phyloP scores from a whole-genome alignment of 2,113 vertebrate genomes.

The Pseudois nayaur region DNA sequence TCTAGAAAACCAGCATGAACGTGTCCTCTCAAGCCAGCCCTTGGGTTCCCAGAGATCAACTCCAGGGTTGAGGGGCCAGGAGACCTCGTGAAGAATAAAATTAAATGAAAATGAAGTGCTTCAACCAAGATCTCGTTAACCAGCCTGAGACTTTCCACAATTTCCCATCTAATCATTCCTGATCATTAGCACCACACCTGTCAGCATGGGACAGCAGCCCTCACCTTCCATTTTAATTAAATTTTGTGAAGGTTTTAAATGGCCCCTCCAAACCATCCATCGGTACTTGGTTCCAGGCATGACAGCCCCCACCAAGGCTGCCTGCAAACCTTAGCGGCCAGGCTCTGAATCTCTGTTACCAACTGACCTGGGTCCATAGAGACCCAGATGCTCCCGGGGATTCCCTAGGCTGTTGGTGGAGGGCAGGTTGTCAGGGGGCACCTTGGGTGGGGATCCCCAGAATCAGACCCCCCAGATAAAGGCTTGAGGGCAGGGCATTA shows the following conservation, averaged over 20 bases:
- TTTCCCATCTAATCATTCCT: not conserved
- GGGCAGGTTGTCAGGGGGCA: not conserved
- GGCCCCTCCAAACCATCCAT: not conserved
- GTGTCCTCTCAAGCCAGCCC: not conserved
- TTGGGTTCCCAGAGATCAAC: not conserved
- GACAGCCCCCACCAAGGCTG: not conserved
- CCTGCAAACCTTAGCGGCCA: not conserved
- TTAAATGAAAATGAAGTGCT: not conserved
- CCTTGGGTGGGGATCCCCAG: not conserved
- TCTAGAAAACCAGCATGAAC: not conserved
- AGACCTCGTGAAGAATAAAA: not conserved
- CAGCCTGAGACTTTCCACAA: rapidly evolving
- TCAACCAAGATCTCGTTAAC: not conserved
- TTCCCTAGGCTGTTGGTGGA: rapidly evolving
- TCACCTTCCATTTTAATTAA: not conserved
- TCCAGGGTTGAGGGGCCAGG: not conserved
- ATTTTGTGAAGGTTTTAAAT: not conserved
- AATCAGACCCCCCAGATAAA: not conserved
- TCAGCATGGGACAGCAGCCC: not conserved
- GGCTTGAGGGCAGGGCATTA: not conserved
- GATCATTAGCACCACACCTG: rapidly evolving
- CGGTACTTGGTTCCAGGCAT: not conserved
- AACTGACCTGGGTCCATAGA: not conserved
- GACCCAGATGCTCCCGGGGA: rapidly evolving
- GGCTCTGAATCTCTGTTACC: not conserved